phyloP scores from a whole-genome alignment of 2,113 vertebrate species.

The Pollimyrus isidori region DNA sequence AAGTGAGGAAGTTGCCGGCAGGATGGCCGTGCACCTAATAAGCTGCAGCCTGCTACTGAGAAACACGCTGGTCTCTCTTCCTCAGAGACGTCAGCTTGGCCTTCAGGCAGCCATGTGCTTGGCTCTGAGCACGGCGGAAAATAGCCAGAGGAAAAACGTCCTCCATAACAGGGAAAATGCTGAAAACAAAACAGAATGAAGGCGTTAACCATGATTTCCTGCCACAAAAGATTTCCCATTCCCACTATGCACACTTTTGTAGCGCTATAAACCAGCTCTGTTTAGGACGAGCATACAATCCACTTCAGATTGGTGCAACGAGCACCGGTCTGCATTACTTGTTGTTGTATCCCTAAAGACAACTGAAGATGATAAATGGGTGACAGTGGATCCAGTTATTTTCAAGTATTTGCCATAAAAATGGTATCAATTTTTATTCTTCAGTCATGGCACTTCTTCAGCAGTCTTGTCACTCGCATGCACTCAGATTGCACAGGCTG shows the following conservation, averaged over 20 bases:
- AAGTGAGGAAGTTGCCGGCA: neutral
- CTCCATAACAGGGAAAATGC: neutral
- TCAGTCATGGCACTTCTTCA: neutral
- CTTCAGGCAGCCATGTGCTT: too few species aligned
- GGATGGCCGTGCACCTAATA: neutral
- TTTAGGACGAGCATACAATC: neutral
- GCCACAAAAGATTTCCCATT: conserved; percentile 29
- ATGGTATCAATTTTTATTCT: neutral
- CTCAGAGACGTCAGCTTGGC: neutral
- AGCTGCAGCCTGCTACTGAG: neutral
- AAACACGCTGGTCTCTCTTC: neutral
- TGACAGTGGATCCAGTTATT: neutral
- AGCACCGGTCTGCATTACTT: neutral
- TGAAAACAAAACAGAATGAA: conserved; percentile 28
- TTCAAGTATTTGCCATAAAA: neutral
- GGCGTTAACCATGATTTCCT: conserved; percentile 30
- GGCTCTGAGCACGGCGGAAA: neutral
- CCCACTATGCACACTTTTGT: conserved; percentile 10
- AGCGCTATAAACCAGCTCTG: neutral
- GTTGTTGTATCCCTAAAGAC: neutral
- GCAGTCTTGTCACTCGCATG: neutral
- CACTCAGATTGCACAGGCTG: neutral
- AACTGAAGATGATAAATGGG: neutral
- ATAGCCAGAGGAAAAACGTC: neutral
- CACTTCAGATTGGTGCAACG: neutral